phyloP scores from a whole-genome alignment of 1,140 invertebrate species.

The Eriosoma lanigerum region DNA sequence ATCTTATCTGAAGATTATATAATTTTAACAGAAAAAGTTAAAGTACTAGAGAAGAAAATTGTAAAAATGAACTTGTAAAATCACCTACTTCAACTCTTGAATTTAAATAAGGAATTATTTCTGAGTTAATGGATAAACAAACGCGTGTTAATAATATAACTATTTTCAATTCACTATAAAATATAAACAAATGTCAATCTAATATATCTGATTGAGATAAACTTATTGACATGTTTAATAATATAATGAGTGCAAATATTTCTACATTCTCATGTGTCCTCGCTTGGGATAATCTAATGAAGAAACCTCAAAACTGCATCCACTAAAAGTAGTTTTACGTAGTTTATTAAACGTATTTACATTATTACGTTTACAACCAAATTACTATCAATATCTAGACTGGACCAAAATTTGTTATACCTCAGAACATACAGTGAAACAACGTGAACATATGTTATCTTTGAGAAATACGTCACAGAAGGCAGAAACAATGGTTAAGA shows the following conservation, averaged over 20 bases:
- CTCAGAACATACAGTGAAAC: not conserved
- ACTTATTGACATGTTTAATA: not conserved
- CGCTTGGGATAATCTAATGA: not conserved
- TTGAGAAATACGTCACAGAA: not conserved
- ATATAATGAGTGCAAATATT: not conserved
- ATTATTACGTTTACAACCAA: constrained; percentile 4
- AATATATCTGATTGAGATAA: not conserved
- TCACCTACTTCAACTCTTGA: not conserved
- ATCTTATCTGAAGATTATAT: not conserved
- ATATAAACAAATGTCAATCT: not conserved
- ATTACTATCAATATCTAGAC: no score
- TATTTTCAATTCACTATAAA: not conserved
- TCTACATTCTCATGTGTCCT: not conserved
- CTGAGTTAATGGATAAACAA: constrained; percentile 2
- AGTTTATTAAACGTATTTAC: not conserved
- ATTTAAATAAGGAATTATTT: not conserved
- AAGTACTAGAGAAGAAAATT: not conserved
- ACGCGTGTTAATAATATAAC: not conserved
- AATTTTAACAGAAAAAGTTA: not conserved
- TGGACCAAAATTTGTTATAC: not conserved
- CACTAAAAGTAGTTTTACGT: not conserved
- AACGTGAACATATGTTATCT: not conserved
- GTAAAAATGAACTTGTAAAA: not conserved
- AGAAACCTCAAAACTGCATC: not conserved
- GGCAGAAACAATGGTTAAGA: constrained; percentile 3